Conservation (phyloP, 2,113 vertebrate genomes). For the Hepsetus odoe region DNA sequence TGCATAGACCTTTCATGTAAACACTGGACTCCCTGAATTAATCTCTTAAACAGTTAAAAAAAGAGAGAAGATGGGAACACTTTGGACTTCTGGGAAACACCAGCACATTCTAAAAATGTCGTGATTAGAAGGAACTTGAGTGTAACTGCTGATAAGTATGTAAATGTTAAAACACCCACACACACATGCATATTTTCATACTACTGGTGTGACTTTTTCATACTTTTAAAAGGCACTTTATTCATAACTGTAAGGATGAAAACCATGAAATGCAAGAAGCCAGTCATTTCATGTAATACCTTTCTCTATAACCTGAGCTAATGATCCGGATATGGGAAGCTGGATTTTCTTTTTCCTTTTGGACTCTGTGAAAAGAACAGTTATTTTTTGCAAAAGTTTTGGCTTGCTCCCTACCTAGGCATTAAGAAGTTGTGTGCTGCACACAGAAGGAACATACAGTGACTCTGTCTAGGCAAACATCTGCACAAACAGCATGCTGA, state of each 20-base stretch:
- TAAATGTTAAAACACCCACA: neutral
- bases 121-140: neutral
- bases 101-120: too few species aligned
- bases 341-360: neutral
- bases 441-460: neutral
- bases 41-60: neutral
- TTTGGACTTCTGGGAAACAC: neutral
- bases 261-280: neutral
- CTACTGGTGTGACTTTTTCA: neutral
- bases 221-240: constrained; percentile 24
- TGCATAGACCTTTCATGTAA: neutral
- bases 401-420: neutral
- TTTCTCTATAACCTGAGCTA: neutral
- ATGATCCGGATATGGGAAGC: neutral
- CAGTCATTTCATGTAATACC: neutral
- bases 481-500: constrained; percentile 29
- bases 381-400: neutral
- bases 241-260: neutral
- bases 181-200: neutral
- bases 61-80: neutral
- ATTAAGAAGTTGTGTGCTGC: constrained; percentile 4
- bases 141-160: neutral
- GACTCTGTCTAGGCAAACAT: constrained; percentile 39
- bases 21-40: neutral
- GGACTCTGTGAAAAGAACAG: neutral